Base-by-base conservation (phyloP, 2,797 vertebrate species). In the Cottoperca gobio region DNA sequence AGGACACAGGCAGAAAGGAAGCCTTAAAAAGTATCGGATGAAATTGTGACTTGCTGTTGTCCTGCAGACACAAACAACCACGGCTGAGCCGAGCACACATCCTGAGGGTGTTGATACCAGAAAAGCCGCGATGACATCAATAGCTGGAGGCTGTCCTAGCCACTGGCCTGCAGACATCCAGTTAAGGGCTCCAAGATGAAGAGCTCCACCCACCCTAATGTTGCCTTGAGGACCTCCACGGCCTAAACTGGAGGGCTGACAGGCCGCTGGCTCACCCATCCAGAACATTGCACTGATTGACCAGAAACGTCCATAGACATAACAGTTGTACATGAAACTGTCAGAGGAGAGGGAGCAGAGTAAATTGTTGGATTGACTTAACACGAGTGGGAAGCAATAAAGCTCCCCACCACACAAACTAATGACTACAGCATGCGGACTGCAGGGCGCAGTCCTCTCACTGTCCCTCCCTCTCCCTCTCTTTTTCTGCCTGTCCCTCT, bases 351-450 rank as follows among this genome's bases (percentile, higher is more conserved):
- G 79, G 67, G 70, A 83, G 76, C 52, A 43, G 75, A 88, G 84
- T 84, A 67, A 86, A 86, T 84, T 87, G 86, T 86, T 90, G 88
- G 89, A 92, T 83, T 90, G 91, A 91, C 88, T 88, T 86, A 82
- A 90, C 88, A 86, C 31, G 40, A 90, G 84, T 88, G 82, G 79
- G 85, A 88, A 81, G 89, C 84, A 89, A 89, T 91, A 92, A 92
- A 91, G 76, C 70, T 85, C 63, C 64, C 76, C 69, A 82, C 86
- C 86, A 78, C 88, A 91, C 65, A 83, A 86, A 79, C 70, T 92
- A 92, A 92, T 91, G 88, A 84, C 79, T 91, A 82, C 85, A 91
- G 72, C 86, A 88, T 91, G 90, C 74, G 24, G 61, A 81, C 81
- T 73, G 58, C 43, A 81, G 71, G 73, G 58, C 59, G 37, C 57